Percentiles rank a stretch among this genome's conserved stretches.
These are phyloP conservation scores for Todiramphus saurophagus DNA, from an alignment of 2,113 vertebrate genomes.

Conservation along the genomic window DNA sequence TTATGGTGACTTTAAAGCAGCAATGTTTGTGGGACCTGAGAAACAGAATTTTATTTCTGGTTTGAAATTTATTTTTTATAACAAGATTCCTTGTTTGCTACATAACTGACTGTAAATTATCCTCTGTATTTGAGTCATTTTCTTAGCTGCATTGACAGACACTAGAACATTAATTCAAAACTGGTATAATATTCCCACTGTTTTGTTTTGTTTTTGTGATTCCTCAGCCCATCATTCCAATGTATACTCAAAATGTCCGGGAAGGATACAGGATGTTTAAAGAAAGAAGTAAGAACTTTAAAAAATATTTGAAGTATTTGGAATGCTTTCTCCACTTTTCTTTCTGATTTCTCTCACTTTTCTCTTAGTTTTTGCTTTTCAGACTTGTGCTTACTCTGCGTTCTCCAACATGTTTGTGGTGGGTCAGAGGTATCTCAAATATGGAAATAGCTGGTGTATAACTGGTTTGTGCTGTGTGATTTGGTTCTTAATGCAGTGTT, in stretches of 20 bases:
- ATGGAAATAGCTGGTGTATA: neutral
- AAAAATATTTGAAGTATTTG: neutral
- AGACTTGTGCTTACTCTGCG: neutral
- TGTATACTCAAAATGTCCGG: constrained; percentile 90
- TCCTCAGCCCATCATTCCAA: constrained; percentile 87
- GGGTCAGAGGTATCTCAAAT: neutral
- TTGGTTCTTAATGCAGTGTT: neutral
- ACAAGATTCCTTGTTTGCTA: neutral
- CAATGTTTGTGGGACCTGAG: neutral
- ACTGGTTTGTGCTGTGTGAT: neutral
- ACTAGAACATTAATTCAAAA: neutral
- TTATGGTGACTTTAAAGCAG: neutral
- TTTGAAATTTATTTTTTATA: neutral
- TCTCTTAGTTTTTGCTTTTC: neutral
- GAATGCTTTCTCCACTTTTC: neutral
- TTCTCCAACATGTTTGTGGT: neutral
- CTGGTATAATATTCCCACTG: neutral
- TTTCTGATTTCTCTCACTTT: neutral
- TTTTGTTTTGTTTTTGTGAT: neutral
- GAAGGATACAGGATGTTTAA: constrained; percentile 88
- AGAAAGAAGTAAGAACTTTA: constrained; percentile 81
- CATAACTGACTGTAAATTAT: neutral
- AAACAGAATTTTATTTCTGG: neutral
- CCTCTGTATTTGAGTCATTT: neutral
- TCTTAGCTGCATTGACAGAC: neutral